Base-by-base conservation (phyloP, 1,140 invertebrate species). In the Calosoma granatense region DNA sequence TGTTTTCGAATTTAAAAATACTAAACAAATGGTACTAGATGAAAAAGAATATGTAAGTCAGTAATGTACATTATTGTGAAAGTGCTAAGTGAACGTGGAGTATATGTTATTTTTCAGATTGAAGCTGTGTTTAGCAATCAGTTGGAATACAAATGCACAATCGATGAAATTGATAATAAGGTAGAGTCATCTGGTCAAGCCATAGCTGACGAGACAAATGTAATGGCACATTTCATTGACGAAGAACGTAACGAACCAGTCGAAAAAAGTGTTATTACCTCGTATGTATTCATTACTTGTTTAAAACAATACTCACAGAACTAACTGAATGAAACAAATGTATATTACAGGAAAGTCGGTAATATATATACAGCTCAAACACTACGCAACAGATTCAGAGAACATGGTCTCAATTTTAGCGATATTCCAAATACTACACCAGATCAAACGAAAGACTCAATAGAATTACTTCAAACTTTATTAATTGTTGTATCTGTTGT, bases 1-100 rank as follows among this genome's bases (percentile, higher is more conserved):
- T 3, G 67, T 65, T 54, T 80, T 81, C 63, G 70, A 67, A 21
- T 80, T 81, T 60, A 60, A 73, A 22, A 81, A 80, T 59, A 66
- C 64, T 0, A 51, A 73, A n/a, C 59, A 70, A 3, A 60, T 70
- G 41, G 63, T 81, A 3, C 66, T 71, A 41, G 54, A 67, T 0
- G 54, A 74, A 20, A 66, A 61, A 43, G 60, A 63, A 30, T 74
- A 75, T 60, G 77, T 80, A 64, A 78, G 76, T 74, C 61, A n/a
- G 20, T n/a, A n/a, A n/a, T n/a, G n/a, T n/a, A n/a, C n/a, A n/a
- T n/a, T n/a, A n/a, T n/a, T n/a, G n/a, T n/a, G n/a, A n/a, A n/a
- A n/a, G n/a, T n/a, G n/a, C n/a, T n/a, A n/a, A n/a, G n/a, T n/a
- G n/a, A n/a, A n/a, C n/a, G n/a, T n/a, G n/a, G n/a, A n/a, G 20